Percentiles rank a stretch among this genome's conserved stretches.
Evolutionary conservation across 1,140 invertebrate species (phyloP).

Genomic region (Polyergus mexicanus): DNA sequence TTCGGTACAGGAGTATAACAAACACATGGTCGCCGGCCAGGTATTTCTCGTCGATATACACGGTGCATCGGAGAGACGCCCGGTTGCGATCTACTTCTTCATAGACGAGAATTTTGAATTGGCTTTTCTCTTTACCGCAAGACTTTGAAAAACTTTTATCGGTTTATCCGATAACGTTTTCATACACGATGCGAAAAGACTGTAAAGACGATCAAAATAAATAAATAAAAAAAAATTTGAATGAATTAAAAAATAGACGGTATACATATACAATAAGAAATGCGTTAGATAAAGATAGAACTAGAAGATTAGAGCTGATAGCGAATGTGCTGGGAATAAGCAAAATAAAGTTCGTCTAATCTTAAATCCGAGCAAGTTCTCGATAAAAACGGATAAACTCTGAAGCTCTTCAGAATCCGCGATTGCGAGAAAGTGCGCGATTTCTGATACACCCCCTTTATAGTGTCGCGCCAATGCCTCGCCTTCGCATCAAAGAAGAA

Average conservation of each 20-base stretch:
- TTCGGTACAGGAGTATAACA: conserved; percentile 48
- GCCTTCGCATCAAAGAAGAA: conserved; percentile 26
- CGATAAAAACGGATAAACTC: conserved; percentile 9
- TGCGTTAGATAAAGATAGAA: neutral
- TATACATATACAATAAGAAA: neutral
- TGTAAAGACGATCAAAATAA: neutral
- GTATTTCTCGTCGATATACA: conserved; percentile 49
- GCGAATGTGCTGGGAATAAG: neutral
- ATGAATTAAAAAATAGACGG: neutral
- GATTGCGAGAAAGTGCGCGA: conserved; percentile 17
- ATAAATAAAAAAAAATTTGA: neutral
- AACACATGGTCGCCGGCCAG: conserved; percentile 54
- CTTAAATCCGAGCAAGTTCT: conserved; percentile 17
- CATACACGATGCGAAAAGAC: neutral
- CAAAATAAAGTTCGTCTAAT: conserved; percentile 27
- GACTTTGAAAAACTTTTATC: conserved; percentile 2
- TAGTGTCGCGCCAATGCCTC: neutral
- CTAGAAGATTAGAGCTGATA: neutral
- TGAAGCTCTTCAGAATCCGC: conserved; percentile 21
- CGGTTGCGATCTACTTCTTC: neutral
- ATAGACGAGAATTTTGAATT: neutral
- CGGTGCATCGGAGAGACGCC: conserved; percentile 17
- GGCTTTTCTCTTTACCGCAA: neutral
- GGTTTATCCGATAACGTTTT: neutral
- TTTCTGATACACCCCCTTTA: conserved; percentile 41